A percentile compares a stretch with the other conserved stretches of the same genome.
Evolutionary conservation across 2,113 vertebrate species (phyloP).

Genomic region (Sinocyclocheilus anophthalmus): DNA sequence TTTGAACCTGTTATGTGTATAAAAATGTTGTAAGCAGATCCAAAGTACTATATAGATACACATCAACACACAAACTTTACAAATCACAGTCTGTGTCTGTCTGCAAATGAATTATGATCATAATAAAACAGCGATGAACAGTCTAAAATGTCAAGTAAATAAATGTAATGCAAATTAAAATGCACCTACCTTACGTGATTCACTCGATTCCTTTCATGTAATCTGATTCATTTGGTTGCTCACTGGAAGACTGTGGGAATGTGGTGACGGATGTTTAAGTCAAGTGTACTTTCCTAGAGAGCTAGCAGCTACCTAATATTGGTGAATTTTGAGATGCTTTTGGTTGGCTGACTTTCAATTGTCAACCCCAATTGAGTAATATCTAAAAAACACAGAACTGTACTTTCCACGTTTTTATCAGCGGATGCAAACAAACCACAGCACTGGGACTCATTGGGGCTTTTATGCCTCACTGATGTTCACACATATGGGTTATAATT

Average conservation of each 20-base stretch:
- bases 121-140: background rate
- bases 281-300: no score
- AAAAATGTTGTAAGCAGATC: background rate
- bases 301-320: background rate
- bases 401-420: constrained; percentile 1
- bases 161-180: background rate
- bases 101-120: background rate
- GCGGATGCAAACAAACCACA: constrained; percentile 17
- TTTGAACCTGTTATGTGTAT: background rate
- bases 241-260: background rate
- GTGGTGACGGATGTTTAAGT: background rate
- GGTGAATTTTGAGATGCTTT: background rate
- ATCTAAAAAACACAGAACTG: background rate
- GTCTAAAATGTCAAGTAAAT: background rate
- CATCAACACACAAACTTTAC: background rate
- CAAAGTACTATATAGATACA: background rate
- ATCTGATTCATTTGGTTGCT: background rate
- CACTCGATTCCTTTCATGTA: background rate
- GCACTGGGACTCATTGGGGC: background rate
- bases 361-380: background rate
- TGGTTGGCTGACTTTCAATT: background rate
- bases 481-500: constrained; percentile 41
- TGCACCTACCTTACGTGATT: background rate
- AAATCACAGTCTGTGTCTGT: background rate
- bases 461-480: constrained; percentile 21